These are phyloP conservation scores for Phrynocephalus guinanensis DNA, from an alignment of 2,797 vertebrate species.

Conservation along the genomic window DNA sequence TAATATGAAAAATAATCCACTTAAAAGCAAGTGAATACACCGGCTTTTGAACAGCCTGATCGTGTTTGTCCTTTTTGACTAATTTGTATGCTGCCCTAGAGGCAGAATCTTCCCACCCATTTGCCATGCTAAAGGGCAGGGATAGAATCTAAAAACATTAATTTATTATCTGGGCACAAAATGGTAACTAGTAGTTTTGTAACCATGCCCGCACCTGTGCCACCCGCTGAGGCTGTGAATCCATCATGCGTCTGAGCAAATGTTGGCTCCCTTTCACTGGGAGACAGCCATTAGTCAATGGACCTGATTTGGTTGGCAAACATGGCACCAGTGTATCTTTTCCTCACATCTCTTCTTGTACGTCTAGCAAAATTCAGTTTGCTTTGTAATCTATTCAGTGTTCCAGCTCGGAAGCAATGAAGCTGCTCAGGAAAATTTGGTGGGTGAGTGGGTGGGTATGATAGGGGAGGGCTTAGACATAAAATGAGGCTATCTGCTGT, in stretches of 20 bases:
- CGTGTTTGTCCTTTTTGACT: background rate
- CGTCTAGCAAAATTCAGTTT: background rate
- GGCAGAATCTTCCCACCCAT: background rate
- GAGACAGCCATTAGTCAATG: background rate
- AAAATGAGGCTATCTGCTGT: background rate
- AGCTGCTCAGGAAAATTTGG: background rate
- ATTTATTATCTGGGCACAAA: constrained; percentile 2
- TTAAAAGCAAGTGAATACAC: background rate
- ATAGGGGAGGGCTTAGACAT: background rate
- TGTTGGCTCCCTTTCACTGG: background rate
- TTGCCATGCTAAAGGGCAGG: background rate
- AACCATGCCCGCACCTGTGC: constrained; percentile 19
- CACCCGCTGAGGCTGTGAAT: background rate
- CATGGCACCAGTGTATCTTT: background rate
- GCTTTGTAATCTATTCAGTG: background rate
- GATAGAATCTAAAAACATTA: constrained; percentile 1
- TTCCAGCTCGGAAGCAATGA: background rate
- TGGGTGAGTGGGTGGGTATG: background rate
- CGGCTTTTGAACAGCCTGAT: background rate
- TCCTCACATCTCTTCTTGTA: constrained; percentile 12
- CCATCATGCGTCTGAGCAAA: background rate
- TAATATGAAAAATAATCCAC: background rate
- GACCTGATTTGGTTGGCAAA: background rate
- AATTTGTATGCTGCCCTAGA: background rate
- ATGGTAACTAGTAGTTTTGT: constrained; percentile 7